These are phyloP conservation scores for Coregonus suidteri DNA, from an alignment of 2,797 vertebrate genomes.

Conservation along the genomic window DNA sequence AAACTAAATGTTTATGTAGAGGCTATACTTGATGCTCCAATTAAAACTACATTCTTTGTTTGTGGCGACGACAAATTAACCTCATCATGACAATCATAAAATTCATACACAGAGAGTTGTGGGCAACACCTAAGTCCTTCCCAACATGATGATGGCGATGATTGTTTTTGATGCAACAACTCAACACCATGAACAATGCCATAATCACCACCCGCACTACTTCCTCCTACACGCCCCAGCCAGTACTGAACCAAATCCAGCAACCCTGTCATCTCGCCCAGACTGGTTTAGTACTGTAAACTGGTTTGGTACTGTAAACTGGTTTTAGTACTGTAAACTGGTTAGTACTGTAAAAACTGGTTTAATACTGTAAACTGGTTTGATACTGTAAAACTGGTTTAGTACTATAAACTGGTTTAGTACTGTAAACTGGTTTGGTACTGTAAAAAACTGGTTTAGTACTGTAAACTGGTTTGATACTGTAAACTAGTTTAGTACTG, in stretches of 20 bases:
- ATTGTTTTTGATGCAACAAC: background rate
- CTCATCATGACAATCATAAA: background rate
- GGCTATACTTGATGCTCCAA: background rate
- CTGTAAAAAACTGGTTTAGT: too few species aligned
- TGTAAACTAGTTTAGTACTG: too few species aligned
- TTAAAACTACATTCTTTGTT: background rate
- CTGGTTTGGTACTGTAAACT: too few species aligned
- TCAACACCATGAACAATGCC: background rate
- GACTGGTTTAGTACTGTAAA: background rate
- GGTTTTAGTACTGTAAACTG: too few species aligned
- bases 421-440: too few species aligned
- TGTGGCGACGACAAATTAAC: background rate
- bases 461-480: too few species aligned
- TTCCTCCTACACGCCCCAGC: background rate
- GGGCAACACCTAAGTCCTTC: background rate
- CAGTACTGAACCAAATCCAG: background rate
- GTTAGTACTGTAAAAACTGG: too few species aligned
- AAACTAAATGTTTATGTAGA: background rate
- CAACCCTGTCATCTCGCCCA: background rate
- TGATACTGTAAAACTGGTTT: too few species aligned
- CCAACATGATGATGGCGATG: background rate
- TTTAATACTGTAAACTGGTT: background rate
- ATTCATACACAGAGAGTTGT: slow-evolving; percentile 8
- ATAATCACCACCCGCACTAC: background rate
- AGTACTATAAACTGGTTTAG: too few species aligned